Conservation (phyloP, 1,140 invertebrate species). For the Probaryconus sp. region DNA sequence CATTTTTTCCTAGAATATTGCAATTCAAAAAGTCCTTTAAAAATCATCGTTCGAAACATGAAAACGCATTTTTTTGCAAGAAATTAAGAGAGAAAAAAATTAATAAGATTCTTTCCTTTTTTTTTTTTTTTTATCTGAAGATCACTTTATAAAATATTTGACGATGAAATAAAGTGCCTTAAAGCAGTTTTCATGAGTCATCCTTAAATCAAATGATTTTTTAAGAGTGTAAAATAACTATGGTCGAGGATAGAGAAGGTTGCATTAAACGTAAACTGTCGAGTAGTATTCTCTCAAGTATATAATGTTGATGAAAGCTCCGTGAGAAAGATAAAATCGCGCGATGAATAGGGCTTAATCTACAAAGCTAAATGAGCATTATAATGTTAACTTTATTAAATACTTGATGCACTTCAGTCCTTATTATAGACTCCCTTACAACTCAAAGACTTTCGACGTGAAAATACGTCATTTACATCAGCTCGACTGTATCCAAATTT, state of each 20-base stretch:
- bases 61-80: too few relatives aligned
- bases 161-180: too few relatives aligned
- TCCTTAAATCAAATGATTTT: constrained; percentile 42
- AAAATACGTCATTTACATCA: too few relatives aligned
- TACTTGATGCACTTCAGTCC: constrained; percentile 40
- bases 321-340: constrained; percentile 57
- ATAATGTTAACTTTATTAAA: constrained; percentile 49
- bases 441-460: constrained; percentile 1
- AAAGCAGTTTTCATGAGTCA: too few relatives aligned
- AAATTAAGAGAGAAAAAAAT: too few relatives aligned
- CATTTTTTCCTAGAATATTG: too few relatives aligned
- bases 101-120: too few relatives aligned
- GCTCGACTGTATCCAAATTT: too few relatives aligned
- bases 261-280: constrained; percentile 49
- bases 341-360: constrained; percentile 50
- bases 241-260: neutral
- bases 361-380: constrained; percentile 40
- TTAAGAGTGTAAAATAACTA: constrained; percentile 15
- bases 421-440: constrained; percentile 29
- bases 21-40: too few relatives aligned
- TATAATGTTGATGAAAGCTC: constrained; percentile 54
- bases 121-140: too few relatives aligned
- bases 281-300: constrained; percentile 47
- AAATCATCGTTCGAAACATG: too few relatives aligned
- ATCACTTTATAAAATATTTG: too few relatives aligned